These are phyloP conservation scores for Drosophila neutralis DNA, from an alignment of 2,888 invertebrate genomes.

Conservation along the genomic window DNA sequence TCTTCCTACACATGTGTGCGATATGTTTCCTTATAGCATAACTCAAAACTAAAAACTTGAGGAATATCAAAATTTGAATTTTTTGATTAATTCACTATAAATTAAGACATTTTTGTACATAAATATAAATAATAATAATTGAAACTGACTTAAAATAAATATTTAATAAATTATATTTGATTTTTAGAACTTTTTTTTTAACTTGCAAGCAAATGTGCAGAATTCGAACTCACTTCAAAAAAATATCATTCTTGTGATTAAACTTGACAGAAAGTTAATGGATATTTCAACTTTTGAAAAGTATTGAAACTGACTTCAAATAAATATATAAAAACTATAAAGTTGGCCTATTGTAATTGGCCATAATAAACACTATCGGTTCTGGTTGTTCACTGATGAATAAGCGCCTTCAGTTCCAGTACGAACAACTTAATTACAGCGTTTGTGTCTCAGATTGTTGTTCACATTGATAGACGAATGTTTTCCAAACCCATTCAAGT, in stretches of 20 bases:
- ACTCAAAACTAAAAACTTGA: rapidly evolving
- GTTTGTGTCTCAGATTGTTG: not conserved
- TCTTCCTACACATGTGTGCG: not conserved
- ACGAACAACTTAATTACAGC: not conserved
- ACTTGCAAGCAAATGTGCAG: not conserved
- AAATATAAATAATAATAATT: too few relatives aligned
- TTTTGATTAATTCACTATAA: too few relatives aligned
- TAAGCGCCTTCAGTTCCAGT: not conserved
- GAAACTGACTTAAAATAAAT: not conserved
- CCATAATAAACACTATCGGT: too few relatives aligned
- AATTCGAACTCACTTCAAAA: not conserved
- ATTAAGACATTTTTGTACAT: not conserved
- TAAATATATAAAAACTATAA: not conserved
- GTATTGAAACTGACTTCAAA: not conserved
- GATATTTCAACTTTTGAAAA: not conserved
- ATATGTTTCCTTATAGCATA: not conserved
- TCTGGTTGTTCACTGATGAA: not conserved
- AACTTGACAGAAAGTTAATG: not conserved
- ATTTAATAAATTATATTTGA: not conserved
- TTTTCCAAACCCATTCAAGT: not conserved
- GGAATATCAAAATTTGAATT: not conserved
- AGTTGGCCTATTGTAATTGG: too few relatives aligned
- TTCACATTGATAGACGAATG: not conserved
- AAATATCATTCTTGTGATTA: not conserved
- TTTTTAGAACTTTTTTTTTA: not conserved